These are phyloP conservation scores for Astyanax mexicanus DNA, from an alignment of 2,797 vertebrate species.

Conservation along the genomic window DNA sequence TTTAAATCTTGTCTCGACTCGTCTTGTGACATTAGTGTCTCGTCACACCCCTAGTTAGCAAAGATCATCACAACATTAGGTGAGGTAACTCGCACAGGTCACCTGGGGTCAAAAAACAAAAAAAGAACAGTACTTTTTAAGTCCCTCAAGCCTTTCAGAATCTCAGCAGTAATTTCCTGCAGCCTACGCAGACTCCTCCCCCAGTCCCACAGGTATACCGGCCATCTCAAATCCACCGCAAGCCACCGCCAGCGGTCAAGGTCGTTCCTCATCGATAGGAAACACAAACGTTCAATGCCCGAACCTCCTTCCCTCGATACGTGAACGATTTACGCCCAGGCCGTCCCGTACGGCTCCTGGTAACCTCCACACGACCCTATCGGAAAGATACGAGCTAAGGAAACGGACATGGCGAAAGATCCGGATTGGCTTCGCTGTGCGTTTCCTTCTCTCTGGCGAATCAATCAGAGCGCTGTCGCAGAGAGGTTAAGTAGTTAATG, in stretches of 20 bases:
- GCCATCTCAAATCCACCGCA: slow-evolving; percentile 25
- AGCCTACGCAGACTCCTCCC: background rate
- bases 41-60: no score
- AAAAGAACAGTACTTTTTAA: background rate
- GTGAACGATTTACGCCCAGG: slow-evolving; percentile 23
- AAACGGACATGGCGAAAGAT: slow-evolving; percentile 37
- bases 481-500: slow-evolving; percentile 56
- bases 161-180: slow-evolving; percentile 19
- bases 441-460: slow-evolving; percentile 19
- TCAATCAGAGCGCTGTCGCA: slow-evolving; percentile 52
- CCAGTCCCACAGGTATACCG: slow-evolving; percentile 25
- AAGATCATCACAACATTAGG: background rate
- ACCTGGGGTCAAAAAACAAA: background rate
- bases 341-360: background rate
- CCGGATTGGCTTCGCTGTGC: slow-evolving; percentile 25
- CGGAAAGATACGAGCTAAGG: slow-evolving; percentile 26
- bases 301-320: slow-evolving; percentile 10
- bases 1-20: no score
- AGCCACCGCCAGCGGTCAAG: slow-evolving; percentile 18
- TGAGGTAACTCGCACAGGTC: background rate
- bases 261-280: slow-evolving; percentile 32
- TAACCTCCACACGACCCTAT: background rate
- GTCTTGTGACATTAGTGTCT: no score
- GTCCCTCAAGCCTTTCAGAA: background rate
- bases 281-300: slow-evolving; percentile 33